A percentile compares a stretch with the other conserved stretches of the same genome.
phyloP scores from a whole-genome alignment of 2,888 invertebrate species.

The Epiblema foenella region DNA sequence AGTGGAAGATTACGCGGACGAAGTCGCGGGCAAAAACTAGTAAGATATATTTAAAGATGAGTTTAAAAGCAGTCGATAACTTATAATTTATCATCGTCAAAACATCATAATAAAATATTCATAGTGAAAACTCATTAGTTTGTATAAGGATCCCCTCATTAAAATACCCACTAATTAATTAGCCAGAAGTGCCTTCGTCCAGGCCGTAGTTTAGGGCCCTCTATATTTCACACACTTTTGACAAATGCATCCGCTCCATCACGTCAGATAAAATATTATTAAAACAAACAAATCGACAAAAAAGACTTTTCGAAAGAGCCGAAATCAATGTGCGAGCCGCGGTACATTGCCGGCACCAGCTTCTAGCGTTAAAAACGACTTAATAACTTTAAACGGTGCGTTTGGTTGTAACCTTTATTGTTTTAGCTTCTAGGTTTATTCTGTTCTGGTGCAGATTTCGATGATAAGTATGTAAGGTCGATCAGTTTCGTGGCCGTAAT shows the following conservation, averaged over 20 bases:
- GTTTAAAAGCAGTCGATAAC: conserved; percentile 29
- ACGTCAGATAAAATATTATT: conserved; percentile 84
- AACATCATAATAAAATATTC: conserved; percentile 35
- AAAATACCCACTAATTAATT: conserved; percentile 80
- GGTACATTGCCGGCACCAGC: conserved; percentile 67
- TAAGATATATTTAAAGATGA: neutral
- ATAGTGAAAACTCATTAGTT: conserved; percentile 62
- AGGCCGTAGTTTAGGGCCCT: conserved; percentile 57
- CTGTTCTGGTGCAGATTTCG: conserved; percentile 53
- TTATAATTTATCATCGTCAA: conserved; percentile 37
- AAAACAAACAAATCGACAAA: conserved; percentile 84
- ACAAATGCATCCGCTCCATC: conserved; percentile 84
- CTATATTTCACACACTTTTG: conserved; percentile 78
- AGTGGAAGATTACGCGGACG: no score
- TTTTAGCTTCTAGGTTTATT: conserved; percentile 46
- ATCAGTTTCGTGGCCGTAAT: conserved; percentile 79
- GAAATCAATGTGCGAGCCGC: conserved; percentile 83
- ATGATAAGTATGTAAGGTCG: conserved; percentile 74
- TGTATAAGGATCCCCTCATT: conserved; percentile 66
- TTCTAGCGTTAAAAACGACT: conserved; percentile 51
- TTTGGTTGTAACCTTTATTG: conserved; percentile 47
- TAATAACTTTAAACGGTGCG: conserved; percentile 44
- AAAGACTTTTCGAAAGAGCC: conserved; percentile 82
- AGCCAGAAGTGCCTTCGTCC: conserved; percentile 65
- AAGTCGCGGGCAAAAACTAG: no score